Base-by-base conservation (phyloP, 2,797 vertebrate species). In the Paratrypauchen microcephalus region DNA sequence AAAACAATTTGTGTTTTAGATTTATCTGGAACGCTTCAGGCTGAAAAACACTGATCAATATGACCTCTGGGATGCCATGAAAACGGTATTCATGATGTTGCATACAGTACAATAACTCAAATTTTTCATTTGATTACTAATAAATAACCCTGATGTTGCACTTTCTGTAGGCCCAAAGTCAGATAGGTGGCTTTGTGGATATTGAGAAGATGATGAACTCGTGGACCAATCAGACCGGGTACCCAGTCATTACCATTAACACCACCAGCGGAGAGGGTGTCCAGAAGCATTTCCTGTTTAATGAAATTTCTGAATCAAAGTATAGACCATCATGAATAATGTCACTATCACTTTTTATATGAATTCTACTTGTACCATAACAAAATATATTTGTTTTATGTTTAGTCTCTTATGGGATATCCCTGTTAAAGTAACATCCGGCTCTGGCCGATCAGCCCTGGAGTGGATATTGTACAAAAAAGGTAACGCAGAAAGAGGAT, bases 331-430 rank as follows among this genome's bases (percentile, higher is more conserved):
- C 5, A 18, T 16, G 23, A 26, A 16, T 8, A 47, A 45, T 32
- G 19, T 39, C 39, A 41, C 11, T 41, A 4, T 41, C 32, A 36
- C 32, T 36, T 36, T 36, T 36, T 41, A 45, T 15, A 13, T 45
- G 39, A 41, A 41, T 45, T 45, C 9, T 32, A 32, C 9, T 39
- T 59, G 15, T 19, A 19, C 28, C 4, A 28, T 58, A 30, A 58
- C 56, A 19, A 58, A 6, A 41, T 11, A 19, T 61, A 65, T 6
- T 62, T 45, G 2, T 68, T 74, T n/a, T 62, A 5, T 79, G 57
- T 73, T 73, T 85, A 98, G 97, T 71, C 93, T 91, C 74, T 47
- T 5, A 61, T 98, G 97, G 97, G 71, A 92, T 0, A 5, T 95
- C 24, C 94, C 93, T 3, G 73, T 98, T 78, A 84, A 68, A 2